Evolutionary conservation across 2,888 invertebrate species (phyloP).

Genomic region (Drosophila paranaensis): DNA sequence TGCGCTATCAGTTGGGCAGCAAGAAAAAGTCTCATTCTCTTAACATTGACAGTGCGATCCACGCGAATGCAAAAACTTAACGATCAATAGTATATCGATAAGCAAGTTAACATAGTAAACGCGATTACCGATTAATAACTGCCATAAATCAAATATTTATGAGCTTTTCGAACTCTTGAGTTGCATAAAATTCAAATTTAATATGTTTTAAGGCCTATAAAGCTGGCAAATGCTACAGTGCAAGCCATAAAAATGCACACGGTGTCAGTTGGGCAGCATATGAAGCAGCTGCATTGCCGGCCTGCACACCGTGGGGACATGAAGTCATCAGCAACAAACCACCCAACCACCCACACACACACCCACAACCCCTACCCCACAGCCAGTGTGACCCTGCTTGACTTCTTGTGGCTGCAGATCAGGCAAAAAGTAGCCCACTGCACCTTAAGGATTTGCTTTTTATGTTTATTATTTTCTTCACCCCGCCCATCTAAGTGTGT

Average conservation of each 20-base stretch:
- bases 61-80: not conserved
- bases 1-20: too few relatives aligned
- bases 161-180: slow-evolving; percentile 3
- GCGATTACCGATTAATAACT: not conserved
- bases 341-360: not conserved
- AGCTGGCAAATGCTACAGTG: slow-evolving; percentile 13
- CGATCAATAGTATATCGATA: slow-evolving; percentile 1
- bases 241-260: slow-evolving; percentile 62
- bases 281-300: slow-evolving; percentile 45
- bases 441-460: slow-evolving; percentile 66
- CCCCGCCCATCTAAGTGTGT: slow-evolving; percentile 5
- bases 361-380: not conserved
- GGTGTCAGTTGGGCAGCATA: slow-evolving; percentile 36
- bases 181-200: slow-evolving; percentile 40
- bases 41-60: not conserved
- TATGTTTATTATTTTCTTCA: slow-evolving; percentile 64
- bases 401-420: slow-evolving; percentile 31
- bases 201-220: slow-evolving; percentile 37
- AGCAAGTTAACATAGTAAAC: not conserved
- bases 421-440: slow-evolving; percentile 51
- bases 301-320: slow-evolving; percentile 54
- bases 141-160: slow-evolving; percentile 1
- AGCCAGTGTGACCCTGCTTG: slow-evolving; percentile 12
- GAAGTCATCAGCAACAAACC: slow-evolving; percentile 52
- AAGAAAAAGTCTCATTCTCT: not conserved